Conservation (phyloP, 2,797 vertebrate genomes). For the Jordanella pulchra region DNA sequence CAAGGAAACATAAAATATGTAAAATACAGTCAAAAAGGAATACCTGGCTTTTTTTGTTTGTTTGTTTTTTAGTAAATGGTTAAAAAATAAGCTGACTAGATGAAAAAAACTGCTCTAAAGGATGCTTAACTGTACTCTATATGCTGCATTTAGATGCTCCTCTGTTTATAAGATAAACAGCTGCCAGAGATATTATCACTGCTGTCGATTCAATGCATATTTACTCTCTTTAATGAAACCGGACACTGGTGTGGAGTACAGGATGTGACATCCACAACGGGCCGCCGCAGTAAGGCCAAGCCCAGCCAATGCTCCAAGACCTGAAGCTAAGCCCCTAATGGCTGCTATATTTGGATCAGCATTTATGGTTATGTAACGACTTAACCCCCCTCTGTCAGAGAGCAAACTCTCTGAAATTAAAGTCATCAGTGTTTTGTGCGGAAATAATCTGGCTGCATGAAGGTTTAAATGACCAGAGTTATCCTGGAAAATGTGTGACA, state of each 20-base stretch:
- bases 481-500: neutral
- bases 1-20: neutral
- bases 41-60: neutral
- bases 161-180: neutral
- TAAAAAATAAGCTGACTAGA: neutral
- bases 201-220: constrained; percentile 36
- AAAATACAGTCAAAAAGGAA: neutral
- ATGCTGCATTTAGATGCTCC: constrained; percentile 6
- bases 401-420: constrained; percentile 57
- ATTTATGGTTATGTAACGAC: constrained; percentile 75
- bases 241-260: constrained; percentile 38
- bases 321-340: constrained; percentile 79
- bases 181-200: constrained; percentile 21
- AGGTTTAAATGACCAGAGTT: constrained; percentile 26
- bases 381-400: constrained; percentile 48
- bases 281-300: constrained; percentile 47
- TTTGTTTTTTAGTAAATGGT: neutral
- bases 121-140: constrained; percentile 6
- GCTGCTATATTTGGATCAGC: constrained; percentile 81
- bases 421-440: constrained; percentile 33
- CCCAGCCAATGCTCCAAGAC: constrained; percentile 59
- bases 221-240: constrained; percentile 33
- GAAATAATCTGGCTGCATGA: constrained; percentile 19
- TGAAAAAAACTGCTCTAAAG: neutral
- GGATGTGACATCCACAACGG: constrained; percentile 49